Evolutionary conservation across 2,888 invertebrate species (phyloP), one percentile per base, ranked within the genome.

Genomic region (Cremastobaeus sp.): DNA sequence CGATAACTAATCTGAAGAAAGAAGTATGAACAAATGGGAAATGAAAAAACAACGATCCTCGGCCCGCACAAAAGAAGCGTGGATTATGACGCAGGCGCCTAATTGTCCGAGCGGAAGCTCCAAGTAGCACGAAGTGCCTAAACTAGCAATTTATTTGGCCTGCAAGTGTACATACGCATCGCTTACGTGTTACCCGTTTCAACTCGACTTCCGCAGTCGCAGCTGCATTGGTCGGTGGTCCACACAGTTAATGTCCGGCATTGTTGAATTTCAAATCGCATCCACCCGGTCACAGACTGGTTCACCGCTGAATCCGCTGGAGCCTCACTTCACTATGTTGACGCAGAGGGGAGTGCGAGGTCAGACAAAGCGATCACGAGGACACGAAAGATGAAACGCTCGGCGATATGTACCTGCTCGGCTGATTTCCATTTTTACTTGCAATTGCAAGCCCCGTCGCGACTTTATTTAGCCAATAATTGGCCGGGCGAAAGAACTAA

Each of bases 231-330:
- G 70, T 59, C 68, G 71, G 60, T 57, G 70, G 68, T 66, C 48
- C 65, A 34, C 66, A 69, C 55, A 73, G 74, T 77, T 80, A 79
- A 78, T 79, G 79, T 79, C 80, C 78, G 74, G 77, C 77, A 50
- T 79, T 78, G 78, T 80, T 81, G 79, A 82, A 82, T 82, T 81
- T 82, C 79, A 82, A 82, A 82, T 81, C 75, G 76, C 71, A 18
- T 57, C 59, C 64, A 55, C 47, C 35, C 45, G 68, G 72, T 60
- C 64, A 45, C 72, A 60, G 66, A 28, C 43, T 41, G 68, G 59
- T 47, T 57, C 39, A 41, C 69, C 65, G 35, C 55, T 18, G 65
- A 65, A 60, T 55, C 62, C 64, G 43, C 64, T 48, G 60, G 62
- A 21, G 72, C 62, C 68, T 45, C 55, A 37, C 66, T 66, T 71